Conservation (phyloP, 2,797 vertebrate species). For the Hephaestus fuliginosus region DNA sequence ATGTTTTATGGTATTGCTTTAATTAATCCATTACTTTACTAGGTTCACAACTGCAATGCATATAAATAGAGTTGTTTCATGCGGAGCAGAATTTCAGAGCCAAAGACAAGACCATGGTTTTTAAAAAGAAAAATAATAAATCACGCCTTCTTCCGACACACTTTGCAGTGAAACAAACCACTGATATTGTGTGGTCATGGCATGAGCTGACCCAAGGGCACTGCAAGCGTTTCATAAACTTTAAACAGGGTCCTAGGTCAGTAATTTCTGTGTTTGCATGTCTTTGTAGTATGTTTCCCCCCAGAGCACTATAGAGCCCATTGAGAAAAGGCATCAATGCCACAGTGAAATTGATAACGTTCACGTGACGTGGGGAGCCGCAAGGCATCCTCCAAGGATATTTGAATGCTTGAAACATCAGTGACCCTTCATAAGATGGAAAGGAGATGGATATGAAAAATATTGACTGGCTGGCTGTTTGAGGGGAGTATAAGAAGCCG, state of each 20-base stretch:
- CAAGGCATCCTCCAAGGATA: constrained; percentile 77
- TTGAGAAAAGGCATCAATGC: constrained; percentile 74
- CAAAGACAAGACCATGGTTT: constrained; percentile 23
- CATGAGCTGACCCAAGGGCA: constrained; percentile 63
- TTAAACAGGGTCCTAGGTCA: constrained; percentile 71
- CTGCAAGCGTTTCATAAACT: constrained; percentile 70
- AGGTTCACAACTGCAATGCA: constrained; percentile 1
- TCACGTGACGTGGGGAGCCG: constrained; percentile 75
- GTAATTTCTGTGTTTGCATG: constrained; percentile 78
- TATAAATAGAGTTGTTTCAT: constrained; percentile 21
- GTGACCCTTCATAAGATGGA: constrained; percentile 76
- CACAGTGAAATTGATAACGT: constrained; percentile 75
- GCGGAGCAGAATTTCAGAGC: constrained; percentile 19
- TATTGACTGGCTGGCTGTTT: constrained; percentile 77
- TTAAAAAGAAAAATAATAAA: neutral
- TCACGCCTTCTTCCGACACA: constrained; percentile 12
- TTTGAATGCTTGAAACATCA: constrained; percentile 73
- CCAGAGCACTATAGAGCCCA: constrained; percentile 61
- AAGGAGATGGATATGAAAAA: constrained; percentile 71
- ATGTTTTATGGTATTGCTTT: constrained; percentile 17
- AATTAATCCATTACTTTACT: constrained; percentile 30
- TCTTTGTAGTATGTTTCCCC: constrained; percentile 78
- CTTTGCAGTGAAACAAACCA: constrained; percentile 52
- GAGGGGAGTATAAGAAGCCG: constrained; percentile 59
- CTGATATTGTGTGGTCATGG: constrained; percentile 62